Evolutionary conservation across 1,140 invertebrate genomes (phyloP), one percentile per base, ranked within the genome.

Genomic region (Zophobas atratus): DNA sequence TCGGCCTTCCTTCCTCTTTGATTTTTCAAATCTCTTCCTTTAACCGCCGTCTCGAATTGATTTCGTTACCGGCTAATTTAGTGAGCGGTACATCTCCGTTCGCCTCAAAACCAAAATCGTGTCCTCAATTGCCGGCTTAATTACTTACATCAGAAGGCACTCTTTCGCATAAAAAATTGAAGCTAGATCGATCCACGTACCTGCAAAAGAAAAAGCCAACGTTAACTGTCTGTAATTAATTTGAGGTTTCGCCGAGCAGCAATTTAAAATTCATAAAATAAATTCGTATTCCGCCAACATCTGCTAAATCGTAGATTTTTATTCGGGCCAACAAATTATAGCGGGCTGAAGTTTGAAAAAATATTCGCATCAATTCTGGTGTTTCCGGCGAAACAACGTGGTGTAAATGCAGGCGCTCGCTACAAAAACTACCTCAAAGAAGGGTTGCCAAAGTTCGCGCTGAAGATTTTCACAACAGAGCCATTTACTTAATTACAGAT

Each of bases 401-500:
- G 43, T 4, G 43, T 20, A 20, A 8, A 8, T 46, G 43, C 43
- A 46, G 6, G 6, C 43, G 43, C 6, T 46, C 3, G 43, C 43
- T 20, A 20, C 20, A 20, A 20, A 20, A 20, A 20, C 20, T 20
- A 20, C 20, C 20, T 20, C 20, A 20, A 20, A 20, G 20, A 51
- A 20, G 20, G 2, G 49, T 51, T 51, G 49, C 20, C 49, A 51
- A 51, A 51, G 49, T 51, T 4, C n/a, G 4, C 49, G 49, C n/a
- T 20, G 49, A 67, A 39, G 43, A 67, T 67, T 20, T 20, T n/a
- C 43, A 67, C 36, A 20, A 39, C 36, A 70, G 2, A 70, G 36
- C 63, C 8, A 38, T 70, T 70, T 41, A 70, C 34, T 70, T 70
- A 39, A 70, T 70, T 70, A 70, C 63, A 70, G 63, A 70, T 70